phyloP scores from a whole-genome alignment of 1,140 invertebrate species.

The Drosophila paulistorum region DNA sequence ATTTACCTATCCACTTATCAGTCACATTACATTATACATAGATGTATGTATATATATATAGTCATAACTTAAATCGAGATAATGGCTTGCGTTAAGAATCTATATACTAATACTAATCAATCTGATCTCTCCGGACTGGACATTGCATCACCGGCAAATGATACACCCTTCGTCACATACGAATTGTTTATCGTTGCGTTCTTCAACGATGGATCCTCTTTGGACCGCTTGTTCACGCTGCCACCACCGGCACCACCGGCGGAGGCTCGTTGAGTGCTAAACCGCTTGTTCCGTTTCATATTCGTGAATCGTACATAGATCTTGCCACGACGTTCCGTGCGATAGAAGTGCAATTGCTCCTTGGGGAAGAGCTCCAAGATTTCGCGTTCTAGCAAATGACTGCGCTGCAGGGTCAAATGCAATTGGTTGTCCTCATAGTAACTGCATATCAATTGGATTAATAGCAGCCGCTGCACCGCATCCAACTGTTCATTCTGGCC shows the following conservation, averaged over 20 bases:
- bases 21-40: constrained; percentile 12
- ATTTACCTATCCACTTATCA: constrained; percentile 16
- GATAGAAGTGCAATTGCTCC: constrained; percentile 70
- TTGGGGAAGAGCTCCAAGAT: constrained; percentile 66
- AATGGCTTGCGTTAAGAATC: constrained; percentile 16
- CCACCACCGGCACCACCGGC: constrained; percentile 16
- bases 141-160: constrained; percentile 37
- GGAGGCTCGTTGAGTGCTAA: constrained; percentile 34
- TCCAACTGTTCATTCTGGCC: constrained; percentile 56
- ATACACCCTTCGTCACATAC: constrained; percentile 21
- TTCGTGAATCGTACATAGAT: constrained; percentile 76
- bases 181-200: neutral
- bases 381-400: constrained; percentile 69
- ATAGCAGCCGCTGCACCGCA: constrained; percentile 54
- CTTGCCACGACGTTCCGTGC: constrained; percentile 73
- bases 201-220: constrained; percentile 31
- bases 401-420: constrained; percentile 70
- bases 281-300: constrained; percentile 71
- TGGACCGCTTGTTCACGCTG: constrained; percentile 42
- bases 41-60: no score
- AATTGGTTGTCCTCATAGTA: constrained; percentile 72
- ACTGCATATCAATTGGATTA: constrained; percentile 71
- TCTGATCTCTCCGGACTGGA: constrained; percentile 67
- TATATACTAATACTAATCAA: constrained; percentile 32
- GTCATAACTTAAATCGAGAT: constrained; percentile 6